Evolutionary conservation across 2,113 vertebrate genomes (phyloP), one percentile per base, ranked within the genome.

Genomic region (Cygnus buccinator): DNA sequence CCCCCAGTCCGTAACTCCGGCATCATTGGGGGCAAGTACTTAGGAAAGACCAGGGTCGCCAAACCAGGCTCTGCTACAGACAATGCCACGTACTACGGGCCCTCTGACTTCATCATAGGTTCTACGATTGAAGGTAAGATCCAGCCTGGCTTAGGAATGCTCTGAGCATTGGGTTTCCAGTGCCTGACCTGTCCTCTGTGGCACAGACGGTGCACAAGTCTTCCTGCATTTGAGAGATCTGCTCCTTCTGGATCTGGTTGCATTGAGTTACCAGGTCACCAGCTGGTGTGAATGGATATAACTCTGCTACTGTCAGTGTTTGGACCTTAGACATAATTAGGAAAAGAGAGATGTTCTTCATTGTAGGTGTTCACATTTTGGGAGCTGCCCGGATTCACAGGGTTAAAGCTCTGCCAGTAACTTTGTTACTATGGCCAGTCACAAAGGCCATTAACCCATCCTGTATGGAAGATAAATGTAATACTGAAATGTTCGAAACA

Each of bases 41-140:
- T 99, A 39, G 92, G 97, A 83, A 99, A 97, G 95, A 98, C 98
- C 5, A 98, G 96, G 26, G 92, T 99, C 3, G 85, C 97, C 52
- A 99, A 99, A 92, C 99, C 99, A 5, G 97, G 97, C 22, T 98
- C 98, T 22, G 86, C 95, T 0, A 75, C 95, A 61, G 98, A 99
- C 9, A 97, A 98, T n/a, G 98, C 98, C 1, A 48, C 62, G 3
- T 99, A 98, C 95, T 99, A 99, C 41, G 93, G 97, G 23, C 98
- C 99, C 13, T 97, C 97, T 21, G 99, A 99, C 96, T 97, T 99
- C 48, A 98, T 96, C 73, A 99, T 99, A 1, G 99, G 99, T 76
- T 97, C 98, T 55, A 98, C 97, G 29, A 88, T 99, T 85, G 98
- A 99, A 43, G 99, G 99, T 99, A 98, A 96, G 94, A 79, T 22